These are phyloP conservation scores for Aproaerema taeniolella DNA, from an alignment of 2,888 invertebrate genomes.

Conservation along the genomic window DNA sequence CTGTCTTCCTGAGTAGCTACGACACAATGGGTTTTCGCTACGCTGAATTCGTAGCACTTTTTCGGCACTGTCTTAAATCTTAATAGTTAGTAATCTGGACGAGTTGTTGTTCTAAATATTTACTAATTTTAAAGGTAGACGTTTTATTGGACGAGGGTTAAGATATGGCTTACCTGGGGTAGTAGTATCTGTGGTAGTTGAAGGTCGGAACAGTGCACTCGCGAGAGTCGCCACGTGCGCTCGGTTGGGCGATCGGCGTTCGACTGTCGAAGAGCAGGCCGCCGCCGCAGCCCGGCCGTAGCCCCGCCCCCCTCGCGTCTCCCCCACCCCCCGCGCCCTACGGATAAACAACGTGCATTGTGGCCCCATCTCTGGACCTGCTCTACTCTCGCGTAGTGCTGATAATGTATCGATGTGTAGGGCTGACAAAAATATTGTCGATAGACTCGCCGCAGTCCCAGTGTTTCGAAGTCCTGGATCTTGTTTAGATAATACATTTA, in stretches of 20 bases:
- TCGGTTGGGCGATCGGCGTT: slow-evolving; percentile 38
- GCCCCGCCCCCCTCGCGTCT: slow-evolving; percentile 36
- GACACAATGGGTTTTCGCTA: slow-evolving; percentile 7
- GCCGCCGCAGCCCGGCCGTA: slow-evolving; percentile 56
- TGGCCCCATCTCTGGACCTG: slow-evolving; percentile 65
- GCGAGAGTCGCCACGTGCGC: slow-evolving; percentile 60
- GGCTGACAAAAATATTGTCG: no score
- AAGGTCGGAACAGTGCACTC: slow-evolving; percentile 68
- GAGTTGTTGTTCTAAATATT: no score
- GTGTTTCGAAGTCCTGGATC: no score
- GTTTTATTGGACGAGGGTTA: no score
- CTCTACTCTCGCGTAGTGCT: no score
- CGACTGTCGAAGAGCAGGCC: slow-evolving; percentile 33
- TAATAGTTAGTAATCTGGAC: no score
- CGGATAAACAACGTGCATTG: slow-evolving; percentile 77
- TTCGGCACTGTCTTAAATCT: no score
- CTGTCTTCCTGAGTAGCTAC: slow-evolving; percentile 4
- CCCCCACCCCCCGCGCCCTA: slow-evolving; percentile 46
- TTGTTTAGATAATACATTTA: no score
- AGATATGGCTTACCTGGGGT: slow-evolving; percentile 70
- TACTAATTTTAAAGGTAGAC: no score
- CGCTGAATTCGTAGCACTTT: slow-evolving; percentile 10
- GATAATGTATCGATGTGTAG: no score
- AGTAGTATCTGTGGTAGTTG: slow-evolving; percentile 70
- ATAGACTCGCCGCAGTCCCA: no score